Conservation (phyloP, 2,797 vertebrate species). For the Typhlichthys eigenmanni region DNA sequence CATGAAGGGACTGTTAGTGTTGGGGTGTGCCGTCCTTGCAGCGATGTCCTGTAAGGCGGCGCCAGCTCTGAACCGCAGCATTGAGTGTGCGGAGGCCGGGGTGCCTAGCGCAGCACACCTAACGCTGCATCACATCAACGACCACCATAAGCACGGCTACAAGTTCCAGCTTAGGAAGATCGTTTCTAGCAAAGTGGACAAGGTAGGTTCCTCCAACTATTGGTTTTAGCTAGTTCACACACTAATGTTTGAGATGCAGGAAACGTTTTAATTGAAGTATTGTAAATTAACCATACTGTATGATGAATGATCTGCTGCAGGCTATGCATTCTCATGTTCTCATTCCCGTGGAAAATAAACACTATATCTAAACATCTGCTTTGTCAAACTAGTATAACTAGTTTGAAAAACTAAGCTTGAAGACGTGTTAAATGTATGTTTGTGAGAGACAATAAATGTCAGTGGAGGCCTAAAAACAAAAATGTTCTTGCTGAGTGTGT, state of each 20-base stretch:
- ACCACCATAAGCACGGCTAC: constrained; percentile 58
- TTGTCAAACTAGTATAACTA: too few species aligned
- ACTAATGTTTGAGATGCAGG: too few species aligned
- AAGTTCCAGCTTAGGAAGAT: constrained; percentile 48
- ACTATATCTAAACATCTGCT: too few species aligned
- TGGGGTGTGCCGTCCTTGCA: constrained; percentile 30
- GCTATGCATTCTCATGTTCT: too few species aligned
- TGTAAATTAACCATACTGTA: too few species aligned
- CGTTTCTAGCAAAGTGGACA: background rate
- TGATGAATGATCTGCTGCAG: too few species aligned
- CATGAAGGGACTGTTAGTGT: constrained; percentile 44
- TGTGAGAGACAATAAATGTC: too few species aligned
- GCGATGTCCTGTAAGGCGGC: constrained; percentile 19
- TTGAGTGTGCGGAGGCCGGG: background rate
- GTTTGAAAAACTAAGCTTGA: too few species aligned
- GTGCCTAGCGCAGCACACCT: background rate
- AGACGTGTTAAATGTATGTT: too few species aligned
- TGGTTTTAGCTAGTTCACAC: background rate
- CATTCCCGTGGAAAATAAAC: too few species aligned
- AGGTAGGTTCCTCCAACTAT: constrained; percentile 13
- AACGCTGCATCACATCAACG: constrained; percentile 45
- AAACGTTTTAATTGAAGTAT: background rate
- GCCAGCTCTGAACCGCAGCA: background rate
- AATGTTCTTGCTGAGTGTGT: too few species aligned
- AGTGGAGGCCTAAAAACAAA: too few species aligned